These are phyloP conservation scores for Orycteropus afer DNA, from an alignment of 2,113 vertebrate genomes.

Conservation along the genomic window DNA sequence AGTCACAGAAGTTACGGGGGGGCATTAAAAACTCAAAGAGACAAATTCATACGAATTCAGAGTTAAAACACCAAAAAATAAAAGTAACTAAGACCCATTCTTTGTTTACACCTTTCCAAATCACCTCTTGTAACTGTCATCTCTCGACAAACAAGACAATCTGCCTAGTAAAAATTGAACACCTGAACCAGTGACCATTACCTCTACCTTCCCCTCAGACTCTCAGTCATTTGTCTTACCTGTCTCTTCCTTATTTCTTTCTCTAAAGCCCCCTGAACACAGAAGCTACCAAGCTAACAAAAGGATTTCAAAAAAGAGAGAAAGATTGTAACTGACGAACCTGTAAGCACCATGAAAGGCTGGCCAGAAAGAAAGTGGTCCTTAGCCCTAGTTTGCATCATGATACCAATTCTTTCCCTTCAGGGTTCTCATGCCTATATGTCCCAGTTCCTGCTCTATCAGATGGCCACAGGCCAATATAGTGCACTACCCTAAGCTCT, in stretches of 20 bases:
- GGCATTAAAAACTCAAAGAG: not conserved
- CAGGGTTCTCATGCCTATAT: not conserved
- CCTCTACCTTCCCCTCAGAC: not conserved
- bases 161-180: not conserved
- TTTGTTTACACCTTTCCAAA: not conserved
- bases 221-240: not conserved
- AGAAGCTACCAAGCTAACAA: not conserved
- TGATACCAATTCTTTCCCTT: not conserved
- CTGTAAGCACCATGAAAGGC: not conserved
- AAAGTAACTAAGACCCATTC: not conserved
- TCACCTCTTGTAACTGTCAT: not conserved
- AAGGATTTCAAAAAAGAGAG: not conserved
- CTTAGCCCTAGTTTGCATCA: not conserved
- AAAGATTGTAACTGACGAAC: not conserved
- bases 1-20: not conserved
- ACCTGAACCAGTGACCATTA: not conserved
- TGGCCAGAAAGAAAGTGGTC: not conserved
- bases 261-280: not conserved
- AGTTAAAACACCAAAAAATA: not conserved
- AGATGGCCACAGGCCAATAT: not conserved
- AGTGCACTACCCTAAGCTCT: too few relatives aligned
- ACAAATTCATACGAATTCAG: not conserved
- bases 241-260: not conserved
- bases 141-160: not conserved
- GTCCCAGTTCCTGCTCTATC: not conserved